A percentile compares a stretch with the other conserved stretches of the same genome.
Conservation (phyloP, 1,140 invertebrate species). For the Drosophila pectinifera region DNA sequence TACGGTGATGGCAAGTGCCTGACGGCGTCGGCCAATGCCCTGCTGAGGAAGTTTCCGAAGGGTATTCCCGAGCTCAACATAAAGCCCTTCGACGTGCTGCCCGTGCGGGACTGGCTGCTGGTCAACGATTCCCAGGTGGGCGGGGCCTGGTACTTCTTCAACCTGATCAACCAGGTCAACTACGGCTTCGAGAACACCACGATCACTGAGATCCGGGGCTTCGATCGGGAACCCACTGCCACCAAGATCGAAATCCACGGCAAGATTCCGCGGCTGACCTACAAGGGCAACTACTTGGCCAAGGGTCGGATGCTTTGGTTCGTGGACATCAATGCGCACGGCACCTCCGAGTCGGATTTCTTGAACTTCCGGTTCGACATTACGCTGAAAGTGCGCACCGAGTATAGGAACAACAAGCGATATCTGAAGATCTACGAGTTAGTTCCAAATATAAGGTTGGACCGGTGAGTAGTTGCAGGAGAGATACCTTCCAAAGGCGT, state of each 20-base stretch:
- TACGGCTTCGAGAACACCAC: slow-evolving; percentile 70
- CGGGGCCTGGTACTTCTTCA: slow-evolving; percentile 54
- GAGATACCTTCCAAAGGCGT: no score
- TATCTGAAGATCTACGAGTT: slow-evolving; percentile 65
- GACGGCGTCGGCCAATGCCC: slow-evolving; percentile 42
- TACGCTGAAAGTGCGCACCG: slow-evolving; percentile 49
- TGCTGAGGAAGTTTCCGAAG: slow-evolving; percentile 51
- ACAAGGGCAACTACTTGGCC: slow-evolving; percentile 59
- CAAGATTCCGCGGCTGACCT: slow-evolving; percentile 47
- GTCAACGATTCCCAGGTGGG: slow-evolving; percentile 56
- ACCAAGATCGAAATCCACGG: slow-evolving; percentile 57
- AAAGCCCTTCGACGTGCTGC: slow-evolving; percentile 54
- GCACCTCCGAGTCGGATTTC: slow-evolving; percentile 56
- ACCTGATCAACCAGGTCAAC: slow-evolving; percentile 56
- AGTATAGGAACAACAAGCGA: slow-evolving; percentile 67
- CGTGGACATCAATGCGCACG: slow-evolving; percentile 47
- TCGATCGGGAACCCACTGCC: slow-evolving; percentile 58
- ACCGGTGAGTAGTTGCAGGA: slow-evolving; percentile 37
- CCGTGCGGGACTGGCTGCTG: slow-evolving; percentile 49
- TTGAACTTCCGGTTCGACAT: slow-evolving; percentile 56
- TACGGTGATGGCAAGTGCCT: slow-evolving; percentile 59
- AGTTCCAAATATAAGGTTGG: slow-evolving; percentile 51
- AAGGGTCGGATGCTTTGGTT: slow-evolving; percentile 63
- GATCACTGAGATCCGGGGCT: slow-evolving; percentile 57
- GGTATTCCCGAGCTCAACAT: slow-evolving; percentile 58